These are phyloP conservation scores for Sphyrna mokarran DNA, from an alignment of 2,113 vertebrate genomes.

Conservation along the genomic window DNA sequence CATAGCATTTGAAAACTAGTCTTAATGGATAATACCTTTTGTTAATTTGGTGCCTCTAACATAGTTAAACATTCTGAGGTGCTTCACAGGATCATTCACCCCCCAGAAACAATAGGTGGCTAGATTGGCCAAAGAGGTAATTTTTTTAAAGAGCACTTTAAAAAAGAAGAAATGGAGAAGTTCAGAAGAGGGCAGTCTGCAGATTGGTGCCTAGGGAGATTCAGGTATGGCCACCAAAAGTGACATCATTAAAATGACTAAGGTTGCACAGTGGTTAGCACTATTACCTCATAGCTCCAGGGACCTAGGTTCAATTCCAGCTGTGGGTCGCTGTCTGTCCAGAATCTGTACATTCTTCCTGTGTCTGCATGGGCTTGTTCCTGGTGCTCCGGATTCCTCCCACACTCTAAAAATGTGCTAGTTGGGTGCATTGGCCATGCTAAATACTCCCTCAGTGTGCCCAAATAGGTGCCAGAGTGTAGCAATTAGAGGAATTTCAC, in stretches of 20 bases:
- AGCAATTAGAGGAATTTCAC: too few species aligned
- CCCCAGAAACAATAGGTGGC: neutral
- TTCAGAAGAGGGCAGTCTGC: neutral
- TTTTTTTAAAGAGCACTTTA: neutral
- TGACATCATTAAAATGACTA: neutral
- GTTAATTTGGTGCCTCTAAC: neutral
- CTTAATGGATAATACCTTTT: neutral
- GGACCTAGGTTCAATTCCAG: too few species aligned
- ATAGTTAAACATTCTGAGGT: neutral
- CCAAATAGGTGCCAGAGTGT: too few species aligned
- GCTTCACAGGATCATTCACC: neutral
- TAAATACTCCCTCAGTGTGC: too few species aligned
- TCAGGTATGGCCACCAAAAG: neutral
- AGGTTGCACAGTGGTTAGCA: too few species aligned
- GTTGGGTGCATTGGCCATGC: too few species aligned
- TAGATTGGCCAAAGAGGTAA: neutral
- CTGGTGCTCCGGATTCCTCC: too few species aligned
- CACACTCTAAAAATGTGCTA: too few species aligned
- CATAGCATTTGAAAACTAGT: neutral
- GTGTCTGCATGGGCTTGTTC: too few species aligned
- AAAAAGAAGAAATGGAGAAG: neutral
- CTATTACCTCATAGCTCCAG: too few species aligned
- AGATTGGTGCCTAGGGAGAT: neutral
- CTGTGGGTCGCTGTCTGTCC: too few species aligned
- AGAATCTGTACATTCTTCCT: too few species aligned